A percentile compares a stretch with the other conserved stretches of the same genome.
phyloP scores from a whole-genome alignment of 2,113 vertebrate genomes.

The Vulpes vulpes region DNA sequence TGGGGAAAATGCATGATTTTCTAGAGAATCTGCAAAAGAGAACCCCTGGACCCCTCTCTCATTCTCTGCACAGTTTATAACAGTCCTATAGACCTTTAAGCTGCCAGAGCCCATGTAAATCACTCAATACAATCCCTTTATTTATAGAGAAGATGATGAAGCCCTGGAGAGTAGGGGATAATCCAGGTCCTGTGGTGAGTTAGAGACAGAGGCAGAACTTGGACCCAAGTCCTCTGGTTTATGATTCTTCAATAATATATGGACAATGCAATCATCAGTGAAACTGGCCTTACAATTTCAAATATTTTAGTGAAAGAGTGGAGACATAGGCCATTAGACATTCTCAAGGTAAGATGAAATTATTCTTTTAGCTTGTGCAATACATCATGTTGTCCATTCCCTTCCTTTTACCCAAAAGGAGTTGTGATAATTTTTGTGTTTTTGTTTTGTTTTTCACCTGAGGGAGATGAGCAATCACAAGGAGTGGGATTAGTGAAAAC shows the following conservation, averaged over 20 bases:
- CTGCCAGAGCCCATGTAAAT: background rate
- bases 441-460: background rate
- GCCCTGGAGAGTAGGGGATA: background rate
- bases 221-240: background rate
- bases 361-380: background rate
- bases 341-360: background rate
- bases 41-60: background rate
- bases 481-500: background rate
- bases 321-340: background rate
- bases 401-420: conserved; percentile 24
- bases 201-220: background rate
- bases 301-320: background rate
- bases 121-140: background rate
- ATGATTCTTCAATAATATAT: background rate
- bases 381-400: background rate
- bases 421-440: background rate
- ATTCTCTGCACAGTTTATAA: background rate
- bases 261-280: background rate
- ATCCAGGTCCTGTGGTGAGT: background rate
- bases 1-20: background rate
- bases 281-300: background rate
- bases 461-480: background rate
- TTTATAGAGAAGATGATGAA: background rate
- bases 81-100: background rate
- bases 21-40: background rate